These are phyloP conservation scores for Acleris emargana DNA, from an alignment of 2,888 invertebrate genomes.

Conservation along the genomic window DNA sequence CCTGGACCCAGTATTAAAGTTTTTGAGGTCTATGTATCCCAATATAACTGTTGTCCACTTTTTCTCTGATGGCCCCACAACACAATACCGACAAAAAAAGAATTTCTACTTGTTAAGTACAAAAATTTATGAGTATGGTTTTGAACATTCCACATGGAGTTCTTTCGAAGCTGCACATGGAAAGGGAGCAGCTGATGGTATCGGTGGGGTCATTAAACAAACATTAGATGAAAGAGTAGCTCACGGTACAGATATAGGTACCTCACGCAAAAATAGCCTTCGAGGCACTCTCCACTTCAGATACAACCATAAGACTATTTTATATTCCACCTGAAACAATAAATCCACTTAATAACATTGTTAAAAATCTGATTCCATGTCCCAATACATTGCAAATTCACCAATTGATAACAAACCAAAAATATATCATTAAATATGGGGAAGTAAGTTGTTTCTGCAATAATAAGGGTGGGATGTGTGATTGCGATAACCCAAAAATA, in stretches of 20 bases:
- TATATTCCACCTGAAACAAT: too few species aligned
- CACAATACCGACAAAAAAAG: slow-evolving; percentile 33
- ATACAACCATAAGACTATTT: not conserved
- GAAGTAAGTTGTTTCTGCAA: too few species aligned
- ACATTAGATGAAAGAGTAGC: slow-evolving; percentile 28
- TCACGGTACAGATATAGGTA: slow-evolving; percentile 27
- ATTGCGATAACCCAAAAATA: too few species aligned
- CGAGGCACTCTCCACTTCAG: not conserved
- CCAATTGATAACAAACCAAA: too few species aligned
- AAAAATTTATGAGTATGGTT: slow-evolving; percentile 11
- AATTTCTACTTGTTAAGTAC: slow-evolving; percentile 22
- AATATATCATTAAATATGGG: too few species aligned
- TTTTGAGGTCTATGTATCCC: not conserved
- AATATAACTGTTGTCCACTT: slow-evolving; percentile 25
- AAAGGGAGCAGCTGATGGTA: slow-evolving; percentile 34
- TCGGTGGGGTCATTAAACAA: slow-evolving; percentile 33
- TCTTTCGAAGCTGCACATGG: slow-evolving; percentile 34
- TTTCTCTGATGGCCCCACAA: slow-evolving; percentile 41
- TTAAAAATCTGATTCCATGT: too few species aligned
- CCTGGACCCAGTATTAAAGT: not conserved
- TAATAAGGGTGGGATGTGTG: too few species aligned
- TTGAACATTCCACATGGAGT: slow-evolving; percentile 25
- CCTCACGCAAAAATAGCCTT: not conserved
- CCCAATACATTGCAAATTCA: too few species aligned
- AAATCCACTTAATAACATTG: too few species aligned